A percentile compares a stretch with the other conserved stretches of the same genome.
phyloP scores from a whole-genome alignment of 35 echinoderm and acorn worm genomes.

The Amphiura filiformis region DNA sequence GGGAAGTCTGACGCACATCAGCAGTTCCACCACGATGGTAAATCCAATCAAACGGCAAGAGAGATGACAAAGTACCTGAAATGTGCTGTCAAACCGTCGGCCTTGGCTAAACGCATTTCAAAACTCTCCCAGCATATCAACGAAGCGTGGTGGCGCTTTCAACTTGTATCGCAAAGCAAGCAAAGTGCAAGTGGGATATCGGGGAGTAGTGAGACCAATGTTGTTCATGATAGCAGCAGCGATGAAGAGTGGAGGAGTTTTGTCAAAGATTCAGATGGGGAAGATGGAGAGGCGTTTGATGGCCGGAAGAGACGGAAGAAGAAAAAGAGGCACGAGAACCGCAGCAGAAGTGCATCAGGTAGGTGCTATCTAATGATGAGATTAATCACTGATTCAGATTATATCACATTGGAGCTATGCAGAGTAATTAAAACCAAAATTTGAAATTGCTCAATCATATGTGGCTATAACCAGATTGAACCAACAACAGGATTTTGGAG shows the following conservation, averaged over 20 bases:
- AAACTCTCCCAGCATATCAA: conserved; percentile 74
- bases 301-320: conserved; percentile 18
- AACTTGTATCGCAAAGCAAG: conserved; percentile 65
- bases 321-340: neutral
- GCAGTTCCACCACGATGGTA: neutral
- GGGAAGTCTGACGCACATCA: neutral
- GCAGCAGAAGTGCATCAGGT: conserved; percentile 62
- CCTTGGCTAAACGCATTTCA: conserved; percentile 74
- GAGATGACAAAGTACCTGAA: conserved; percentile 50
- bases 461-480: too few relatives aligned
- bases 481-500: too few relatives aligned
- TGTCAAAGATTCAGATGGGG: conserved; percentile 18
- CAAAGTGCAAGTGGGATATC: neutral
- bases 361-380: too few relatives aligned
- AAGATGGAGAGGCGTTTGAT: conserved; percentile 23
- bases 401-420: too few relatives aligned
- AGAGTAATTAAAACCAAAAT: too few relatives aligned
- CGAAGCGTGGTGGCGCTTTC: conserved; percentile 93
- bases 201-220: neutral
- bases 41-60: conserved; percentile 19
- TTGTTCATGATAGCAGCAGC: conserved; percentile 38
- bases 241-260: conserved; percentile 48
- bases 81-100: conserved; percentile 49
- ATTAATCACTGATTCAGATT: too few relatives aligned
- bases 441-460: too few relatives aligned